These are phyloP conservation scores for Scomber scombrus DNA, from an alignment of 2,113 vertebrate species.

Conservation along the genomic window DNA sequence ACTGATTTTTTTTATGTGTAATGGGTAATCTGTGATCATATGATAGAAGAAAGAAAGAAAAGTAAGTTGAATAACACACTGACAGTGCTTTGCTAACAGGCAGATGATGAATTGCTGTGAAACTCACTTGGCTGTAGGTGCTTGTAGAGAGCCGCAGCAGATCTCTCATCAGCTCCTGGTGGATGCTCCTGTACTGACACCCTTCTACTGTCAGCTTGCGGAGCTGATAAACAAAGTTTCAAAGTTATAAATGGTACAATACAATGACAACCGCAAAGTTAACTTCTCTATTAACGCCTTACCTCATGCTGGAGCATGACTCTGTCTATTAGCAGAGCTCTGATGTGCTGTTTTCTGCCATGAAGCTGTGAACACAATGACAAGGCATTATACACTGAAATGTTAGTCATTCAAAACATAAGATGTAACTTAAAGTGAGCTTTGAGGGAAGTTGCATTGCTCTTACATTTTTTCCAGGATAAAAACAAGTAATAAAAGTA, in stretches of 20 bases:
- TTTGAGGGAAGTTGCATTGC: background rate
- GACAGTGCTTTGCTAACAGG: background rate
- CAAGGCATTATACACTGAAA: background rate
- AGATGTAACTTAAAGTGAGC: background rate
- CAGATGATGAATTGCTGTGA: background rate
- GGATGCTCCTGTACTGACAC: conserved; percentile 92
- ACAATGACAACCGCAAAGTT: accelerated
- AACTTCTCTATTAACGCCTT: conserved; percentile 27
- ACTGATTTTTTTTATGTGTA: background rate
- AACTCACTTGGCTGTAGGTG: conserved; percentile 94
- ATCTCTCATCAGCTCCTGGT: conserved; percentile 94
- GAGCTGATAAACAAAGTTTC: conserved; percentile 82
- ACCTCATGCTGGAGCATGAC: conserved; percentile 99
- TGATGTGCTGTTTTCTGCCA: conserved; percentile 96
- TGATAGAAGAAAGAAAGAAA: background rate
- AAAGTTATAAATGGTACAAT: conserved; percentile 26
- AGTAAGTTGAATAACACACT: background rate
- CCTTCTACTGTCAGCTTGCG: conserved; percentile 95
- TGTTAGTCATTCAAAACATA: background rate
- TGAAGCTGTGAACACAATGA: conserved; percentile 88
- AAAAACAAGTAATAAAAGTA: background rate
- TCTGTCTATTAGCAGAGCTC: conserved; percentile 95
- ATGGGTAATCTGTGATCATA: background rate
- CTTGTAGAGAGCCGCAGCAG: conserved; percentile 95
- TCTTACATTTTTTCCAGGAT: background rate